phyloP scores from a whole-genome alignment of 53 echinoderm and acorn worm species.

The Mesocentrotus franciscanus region DNA sequence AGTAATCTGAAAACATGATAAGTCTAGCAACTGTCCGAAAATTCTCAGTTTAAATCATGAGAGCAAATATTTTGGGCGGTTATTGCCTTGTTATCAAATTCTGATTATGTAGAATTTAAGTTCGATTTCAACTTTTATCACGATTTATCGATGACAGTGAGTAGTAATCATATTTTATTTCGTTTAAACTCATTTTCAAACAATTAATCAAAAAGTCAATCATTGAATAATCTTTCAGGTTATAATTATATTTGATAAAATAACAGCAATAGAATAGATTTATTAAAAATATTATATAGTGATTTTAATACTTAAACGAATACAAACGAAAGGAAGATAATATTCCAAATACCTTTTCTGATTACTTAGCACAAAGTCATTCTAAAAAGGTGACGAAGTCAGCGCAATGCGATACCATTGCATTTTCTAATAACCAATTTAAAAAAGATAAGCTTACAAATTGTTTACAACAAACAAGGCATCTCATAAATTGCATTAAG shows the following conservation, averaged over 20 bases:
- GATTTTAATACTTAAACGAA: not conserved
- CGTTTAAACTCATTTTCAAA: no score
- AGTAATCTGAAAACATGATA: not conserved
- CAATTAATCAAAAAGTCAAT: no score
- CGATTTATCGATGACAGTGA: not conserved
- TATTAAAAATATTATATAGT: no score
- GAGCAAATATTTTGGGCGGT: not conserved
- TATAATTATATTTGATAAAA: not conserved
- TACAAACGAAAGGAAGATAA: not conserved
- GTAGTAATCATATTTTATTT: not conserved
- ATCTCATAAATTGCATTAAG: slow-evolving; percentile 5
- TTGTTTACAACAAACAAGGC: not conserved
- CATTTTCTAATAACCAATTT: not conserved
- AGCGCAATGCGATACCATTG: not conserved
- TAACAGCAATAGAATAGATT: not conserved
- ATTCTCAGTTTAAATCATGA: not conserved
- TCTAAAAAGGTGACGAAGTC: not conserved
- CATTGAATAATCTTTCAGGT: no score
- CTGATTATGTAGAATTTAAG: no score
- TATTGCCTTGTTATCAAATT: not conserved
- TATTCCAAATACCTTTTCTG: slow-evolving; percentile 1
- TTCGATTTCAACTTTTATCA: no score
- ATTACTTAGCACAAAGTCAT: not conserved
- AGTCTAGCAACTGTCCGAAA: not conserved
- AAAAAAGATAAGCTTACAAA: not conserved